A percentile compares a stretch with the other conserved stretches of the same genome.
Conservation (phyloP, 2,797 vertebrate genomes). For the Dermochelys coriacea region DNA sequence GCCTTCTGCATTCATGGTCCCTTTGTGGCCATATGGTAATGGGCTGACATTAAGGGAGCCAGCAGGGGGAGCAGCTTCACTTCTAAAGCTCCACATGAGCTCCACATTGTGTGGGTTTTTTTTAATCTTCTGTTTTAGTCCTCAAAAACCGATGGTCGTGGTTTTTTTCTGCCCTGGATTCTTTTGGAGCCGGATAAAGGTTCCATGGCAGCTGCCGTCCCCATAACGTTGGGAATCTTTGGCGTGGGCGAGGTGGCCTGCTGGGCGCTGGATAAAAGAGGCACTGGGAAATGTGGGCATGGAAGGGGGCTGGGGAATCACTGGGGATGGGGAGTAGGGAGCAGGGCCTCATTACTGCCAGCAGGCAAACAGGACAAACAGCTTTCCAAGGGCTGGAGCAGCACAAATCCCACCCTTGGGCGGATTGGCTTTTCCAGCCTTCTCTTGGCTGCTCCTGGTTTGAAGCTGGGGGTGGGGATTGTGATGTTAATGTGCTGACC, state of each 20-base stretch:
- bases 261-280: constrained; percentile 27
- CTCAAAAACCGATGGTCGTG: neutral
- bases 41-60: neutral
- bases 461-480: neutral
- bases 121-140: constrained; percentile 15
- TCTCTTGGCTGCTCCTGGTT: neutral
- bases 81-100: neutral
- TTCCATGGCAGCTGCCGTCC: neutral
- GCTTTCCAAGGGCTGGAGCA: neutral
- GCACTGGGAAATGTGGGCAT: neutral
- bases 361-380: neutral
- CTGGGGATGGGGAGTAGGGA: neutral
- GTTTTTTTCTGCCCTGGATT: neutral
- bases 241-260: neutral
- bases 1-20: neutral
- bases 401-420: neutral
- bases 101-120: neutral
- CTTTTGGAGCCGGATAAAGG: constrained; percentile 16
- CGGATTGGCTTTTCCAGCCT: neutral
- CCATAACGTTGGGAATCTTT: neutral
- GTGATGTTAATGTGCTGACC: neutral
- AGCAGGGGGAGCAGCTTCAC: constrained; percentile 34
- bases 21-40: neutral
- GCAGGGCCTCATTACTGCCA: neutral
- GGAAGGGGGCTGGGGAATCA: neutral